Evolutionary conservation across 1,140 invertebrate species (phyloP), one percentile per base, ranked within the genome.

Genomic region (Aethina tumida): DNA sequence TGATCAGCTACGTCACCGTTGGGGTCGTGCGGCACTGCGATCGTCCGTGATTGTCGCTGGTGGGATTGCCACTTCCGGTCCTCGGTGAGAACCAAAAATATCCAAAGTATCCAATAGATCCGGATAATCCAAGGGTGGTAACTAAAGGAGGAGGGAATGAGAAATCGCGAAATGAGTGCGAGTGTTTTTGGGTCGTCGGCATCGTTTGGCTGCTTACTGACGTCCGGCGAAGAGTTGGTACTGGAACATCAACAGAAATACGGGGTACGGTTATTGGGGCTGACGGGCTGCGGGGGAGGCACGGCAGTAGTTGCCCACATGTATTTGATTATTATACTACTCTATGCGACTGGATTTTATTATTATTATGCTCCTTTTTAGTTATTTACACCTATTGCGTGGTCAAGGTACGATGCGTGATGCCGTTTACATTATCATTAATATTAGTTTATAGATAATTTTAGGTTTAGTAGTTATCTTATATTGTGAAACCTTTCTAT

Each of bases 221-320:
- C 74, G 70, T 62, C 74, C 74, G 61, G 73, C 71, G 69, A 79
- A 79, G 65, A 82, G 69, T 66, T 80, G 76, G 65, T 78, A 79
- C 79, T 82, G 78, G 52, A 81, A 82, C 62, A 68, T 41, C 53
- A 50, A 60, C 68, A 63, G 25, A 45, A 45, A 49, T 55, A n/a
- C n/a, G n/a, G n/a, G n/a, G n/a, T n/a, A n/a, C n/a, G n/a, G n/a
- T n/a, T n/a, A n/a, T n/a, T n/a, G n/a, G n/a, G n/a, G n/a, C n/a
- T n/a, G n/a, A n/a, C n/a, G n/a, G n/a, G n/a, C 53, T 43, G 49
- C 46, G 45, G 32, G 45, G 43, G 41, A 35, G 41, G 42, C 43
- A 37, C 35, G 27, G 21, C 12, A 27, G n/a, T 38, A 16, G 9
- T 2, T 21, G 15, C 5, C 6, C 10, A 18, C 9, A 5, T 18